Evolutionary conservation across 2,797 vertebrate genomes (phyloP).

Genomic region (Lophotriccus pileatus): DNA sequence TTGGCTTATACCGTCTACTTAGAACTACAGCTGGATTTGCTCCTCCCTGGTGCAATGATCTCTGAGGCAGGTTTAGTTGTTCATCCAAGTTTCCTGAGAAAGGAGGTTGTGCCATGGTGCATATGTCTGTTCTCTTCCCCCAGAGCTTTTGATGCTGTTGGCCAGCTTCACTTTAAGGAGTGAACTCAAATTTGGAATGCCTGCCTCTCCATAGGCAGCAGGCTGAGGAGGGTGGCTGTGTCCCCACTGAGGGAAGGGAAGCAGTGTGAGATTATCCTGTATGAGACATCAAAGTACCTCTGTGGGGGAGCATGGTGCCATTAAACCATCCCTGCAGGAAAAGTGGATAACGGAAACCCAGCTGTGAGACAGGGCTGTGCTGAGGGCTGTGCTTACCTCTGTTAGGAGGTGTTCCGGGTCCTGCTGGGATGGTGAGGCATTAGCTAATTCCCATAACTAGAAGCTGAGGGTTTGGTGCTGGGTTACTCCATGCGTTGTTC

Average conservation of each 20-base stretch:
- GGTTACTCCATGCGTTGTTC: rapidly evolving
- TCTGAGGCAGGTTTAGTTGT: background rate
- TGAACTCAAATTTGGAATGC: background rate
- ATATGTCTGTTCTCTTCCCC: background rate
- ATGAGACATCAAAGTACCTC: background rate
- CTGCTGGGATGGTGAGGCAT: background rate
- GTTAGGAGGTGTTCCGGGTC: background rate
- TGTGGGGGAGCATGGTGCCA: background rate
- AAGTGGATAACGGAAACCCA: background rate
- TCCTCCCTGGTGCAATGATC: background rate
- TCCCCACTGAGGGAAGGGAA: background rate
- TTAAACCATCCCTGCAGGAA: background rate
- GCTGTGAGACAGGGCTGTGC: background rate
- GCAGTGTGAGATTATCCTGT: background rate
- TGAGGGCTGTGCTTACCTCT: background rate
- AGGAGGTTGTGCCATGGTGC: background rate
- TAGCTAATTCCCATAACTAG: rapidly evolving
- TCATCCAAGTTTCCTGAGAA: background rate
- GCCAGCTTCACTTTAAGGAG: background rate
- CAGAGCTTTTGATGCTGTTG: background rate
- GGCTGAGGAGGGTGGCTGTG: background rate
- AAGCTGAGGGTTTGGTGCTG: background rate
- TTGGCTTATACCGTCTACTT: background rate
- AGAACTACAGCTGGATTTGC: background rate
- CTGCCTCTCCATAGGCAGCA: background rate